phyloP scores from a whole-genome alignment of 2,113 vertebrate species.

The Opisthocomus hoazin region DNA sequence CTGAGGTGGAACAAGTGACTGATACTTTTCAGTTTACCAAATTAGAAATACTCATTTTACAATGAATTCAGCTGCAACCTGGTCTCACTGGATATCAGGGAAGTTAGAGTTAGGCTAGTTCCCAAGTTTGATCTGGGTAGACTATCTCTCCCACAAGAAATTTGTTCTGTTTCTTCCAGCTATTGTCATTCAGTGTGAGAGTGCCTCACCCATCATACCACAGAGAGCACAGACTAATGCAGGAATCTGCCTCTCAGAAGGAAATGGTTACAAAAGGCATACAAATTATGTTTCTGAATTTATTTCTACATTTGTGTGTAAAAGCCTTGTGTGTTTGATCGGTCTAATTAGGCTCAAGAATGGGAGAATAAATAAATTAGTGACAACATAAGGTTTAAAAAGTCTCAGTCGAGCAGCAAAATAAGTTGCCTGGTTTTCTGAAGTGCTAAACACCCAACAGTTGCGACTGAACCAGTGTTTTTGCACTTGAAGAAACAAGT shows the following conservation, averaged over 20 bases:
- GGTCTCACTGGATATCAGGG: background rate
- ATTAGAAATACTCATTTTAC: background rate
- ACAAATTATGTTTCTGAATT: background rate
- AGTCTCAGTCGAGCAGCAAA: background rate
- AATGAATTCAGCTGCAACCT: background rate
- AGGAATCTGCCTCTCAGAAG: background rate
- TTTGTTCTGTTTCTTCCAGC: background rate
- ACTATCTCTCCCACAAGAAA: background rate
- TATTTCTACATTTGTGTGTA: background rate
- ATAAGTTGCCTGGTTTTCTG: background rate
- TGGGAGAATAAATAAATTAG: background rate
- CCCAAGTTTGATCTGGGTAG: background rate
- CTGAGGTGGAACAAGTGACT: background rate
- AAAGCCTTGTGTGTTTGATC: background rate
- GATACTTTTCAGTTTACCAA: background rate
- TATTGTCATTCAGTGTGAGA: background rate
- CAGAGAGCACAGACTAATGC: accelerated
- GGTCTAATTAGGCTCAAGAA: background rate
- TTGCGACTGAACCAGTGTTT: background rate
- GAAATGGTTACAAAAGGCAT: background rate
- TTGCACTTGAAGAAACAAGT: background rate
- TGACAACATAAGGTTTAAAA: background rate
- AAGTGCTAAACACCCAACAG: background rate
- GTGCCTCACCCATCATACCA: background rate
- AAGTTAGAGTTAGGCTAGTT: background rate